These are phyloP conservation scores for Orthosia incerta DNA, from an alignment of 2,888 invertebrate genomes.

Conservation along the genomic window DNA sequence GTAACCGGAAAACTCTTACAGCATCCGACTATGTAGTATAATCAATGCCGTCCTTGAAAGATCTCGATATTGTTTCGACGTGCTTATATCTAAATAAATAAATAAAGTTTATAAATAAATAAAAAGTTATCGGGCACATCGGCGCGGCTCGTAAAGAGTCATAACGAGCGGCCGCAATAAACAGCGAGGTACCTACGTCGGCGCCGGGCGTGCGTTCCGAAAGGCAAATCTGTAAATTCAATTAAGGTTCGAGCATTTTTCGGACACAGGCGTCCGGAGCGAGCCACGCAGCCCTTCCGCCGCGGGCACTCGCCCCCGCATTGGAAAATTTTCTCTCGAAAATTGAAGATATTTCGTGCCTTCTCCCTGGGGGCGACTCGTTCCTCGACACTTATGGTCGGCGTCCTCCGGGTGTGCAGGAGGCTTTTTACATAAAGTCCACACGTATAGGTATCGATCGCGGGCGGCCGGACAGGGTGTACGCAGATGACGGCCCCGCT, in stretches of 20 bases:
- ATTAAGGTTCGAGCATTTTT: constrained; percentile 90
- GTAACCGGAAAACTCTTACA: constrained; percentile 8
- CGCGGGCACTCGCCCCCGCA: constrained; percentile 89
- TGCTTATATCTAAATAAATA: constrained; percentile 53
- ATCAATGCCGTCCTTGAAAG: constrained; percentile 6
- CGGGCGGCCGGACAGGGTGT: constrained; percentile 89
- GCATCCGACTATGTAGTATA: background rate
- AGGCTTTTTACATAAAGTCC: constrained; percentile 91
- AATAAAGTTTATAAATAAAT: constrained; percentile 70
- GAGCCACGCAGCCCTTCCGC: constrained; percentile 87
- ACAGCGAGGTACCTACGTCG: constrained; percentile 75
- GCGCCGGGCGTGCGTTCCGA: constrained; percentile 81
- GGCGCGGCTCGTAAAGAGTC: constrained; percentile 77
- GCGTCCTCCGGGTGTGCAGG: constrained; percentile 90
- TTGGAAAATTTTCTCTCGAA: constrained; percentile 91
- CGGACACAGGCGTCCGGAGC: constrained; percentile 87
- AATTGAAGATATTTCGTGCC: constrained; percentile 91
- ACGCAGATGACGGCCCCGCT: constrained; percentile 90
- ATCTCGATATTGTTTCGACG: constrained; percentile 30
- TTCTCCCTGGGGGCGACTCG: constrained; percentile 90
- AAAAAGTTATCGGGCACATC: constrained; percentile 76
- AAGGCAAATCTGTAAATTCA: constrained; percentile 90
- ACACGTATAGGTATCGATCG: constrained; percentile 91
- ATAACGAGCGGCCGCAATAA: constrained; percentile 84
- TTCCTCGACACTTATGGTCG: constrained; percentile 91